These are phyloP conservation scores for Spodoptera picta DNA, from an alignment of 2,888 invertebrate species.

Conservation along the genomic window DNA sequence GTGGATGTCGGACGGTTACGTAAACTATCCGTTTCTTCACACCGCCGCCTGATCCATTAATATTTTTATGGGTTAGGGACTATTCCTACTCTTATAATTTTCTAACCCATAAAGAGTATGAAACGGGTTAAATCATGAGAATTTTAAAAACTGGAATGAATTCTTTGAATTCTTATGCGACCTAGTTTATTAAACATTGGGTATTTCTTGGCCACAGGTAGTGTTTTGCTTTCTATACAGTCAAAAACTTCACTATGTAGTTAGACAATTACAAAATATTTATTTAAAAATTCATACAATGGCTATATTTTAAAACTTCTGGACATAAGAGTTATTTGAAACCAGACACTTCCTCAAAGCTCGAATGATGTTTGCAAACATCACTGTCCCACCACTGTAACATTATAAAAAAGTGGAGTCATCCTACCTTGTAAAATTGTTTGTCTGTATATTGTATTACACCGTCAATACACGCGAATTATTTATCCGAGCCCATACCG, in stretches of 20 bases:
- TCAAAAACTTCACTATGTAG: slow-evolving; percentile 5
- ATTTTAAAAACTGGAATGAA: slow-evolving; percentile 13
- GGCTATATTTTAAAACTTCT: too few species aligned
- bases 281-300: too few species aligned
- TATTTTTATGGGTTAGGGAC: slow-evolving; percentile 55
- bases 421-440: slow-evolving; percentile 13
- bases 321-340: background rate
- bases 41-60: slow-evolving; percentile 48
- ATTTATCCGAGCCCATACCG: slow-evolving; percentile 10
- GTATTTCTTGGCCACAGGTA: slow-evolving; percentile 17
- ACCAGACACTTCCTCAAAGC: background rate
- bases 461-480: slow-evolving; percentile 17
- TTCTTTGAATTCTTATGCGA: slow-evolving; percentile 4
- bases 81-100: slow-evolving; percentile 39
- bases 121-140: slow-evolving; percentile 13
- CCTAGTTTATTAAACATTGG: slow-evolving; percentile 20
- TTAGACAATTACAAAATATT: too few species aligned
- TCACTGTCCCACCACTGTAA: background rate
- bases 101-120: slow-evolving; percentile 22
- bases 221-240: slow-evolving; percentile 9
- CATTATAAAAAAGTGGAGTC: background rate
- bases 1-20: slow-evolving; percentile 66
- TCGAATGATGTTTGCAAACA: background rate
- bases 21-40: slow-evolving; percentile 62
- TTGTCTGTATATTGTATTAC: slow-evolving; percentile 21